Evolutionary conservation across 2,113 vertebrate genomes (phyloP).

Genomic region (Crotalus viridis): DNA sequence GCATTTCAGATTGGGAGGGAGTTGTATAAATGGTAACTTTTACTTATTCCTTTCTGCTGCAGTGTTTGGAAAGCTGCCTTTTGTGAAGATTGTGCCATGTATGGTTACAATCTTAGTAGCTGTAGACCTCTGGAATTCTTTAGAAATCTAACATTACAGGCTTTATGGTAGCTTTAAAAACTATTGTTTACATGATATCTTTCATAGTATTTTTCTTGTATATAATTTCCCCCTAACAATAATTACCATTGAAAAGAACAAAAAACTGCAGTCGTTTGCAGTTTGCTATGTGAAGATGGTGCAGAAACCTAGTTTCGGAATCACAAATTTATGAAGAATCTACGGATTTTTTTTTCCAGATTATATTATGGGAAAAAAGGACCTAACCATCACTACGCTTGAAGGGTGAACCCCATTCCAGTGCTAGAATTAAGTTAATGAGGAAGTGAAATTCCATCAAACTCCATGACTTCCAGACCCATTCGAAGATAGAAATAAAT

Average conservation of each 20-base stretch:
- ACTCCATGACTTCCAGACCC: background rate
- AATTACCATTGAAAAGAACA: background rate
- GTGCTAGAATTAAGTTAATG: background rate
- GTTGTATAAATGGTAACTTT: background rate
- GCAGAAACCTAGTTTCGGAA: background rate
- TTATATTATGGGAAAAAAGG: background rate
- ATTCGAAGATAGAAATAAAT: background rate
- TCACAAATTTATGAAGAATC: background rate
- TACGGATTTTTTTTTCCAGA: background rate
- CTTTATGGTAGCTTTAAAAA: background rate
- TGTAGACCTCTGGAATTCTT: background rate
- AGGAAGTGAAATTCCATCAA: background rate
- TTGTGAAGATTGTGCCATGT: background rate
- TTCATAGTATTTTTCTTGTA: background rate
- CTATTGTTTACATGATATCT: background rate
- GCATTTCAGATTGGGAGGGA: background rate
- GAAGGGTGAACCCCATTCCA: background rate
- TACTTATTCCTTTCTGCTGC: background rate
- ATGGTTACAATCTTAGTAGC: background rate
- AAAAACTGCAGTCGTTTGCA: background rate
- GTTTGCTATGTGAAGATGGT: background rate
- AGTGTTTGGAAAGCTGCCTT: background rate
- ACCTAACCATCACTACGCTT: too few species aligned
- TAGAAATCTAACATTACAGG: background rate
- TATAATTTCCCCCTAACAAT: background rate